These are phyloP conservation scores for Caenorhabditis sp. DNA, from an alignment of 2,888 invertebrate genomes.

Conservation along the genomic window DNA sequence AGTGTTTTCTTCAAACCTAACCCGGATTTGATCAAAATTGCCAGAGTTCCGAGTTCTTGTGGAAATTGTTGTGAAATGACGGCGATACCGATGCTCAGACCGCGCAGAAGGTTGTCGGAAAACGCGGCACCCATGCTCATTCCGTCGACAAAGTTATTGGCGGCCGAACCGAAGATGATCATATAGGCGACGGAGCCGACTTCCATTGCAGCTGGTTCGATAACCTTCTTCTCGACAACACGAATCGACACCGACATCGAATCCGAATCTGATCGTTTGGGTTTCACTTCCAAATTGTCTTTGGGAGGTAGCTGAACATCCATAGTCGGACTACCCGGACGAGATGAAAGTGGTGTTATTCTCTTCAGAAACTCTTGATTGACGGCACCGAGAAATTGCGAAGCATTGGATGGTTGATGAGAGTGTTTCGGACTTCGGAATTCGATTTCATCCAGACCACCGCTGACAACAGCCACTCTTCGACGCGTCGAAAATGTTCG, in stretches of 20 bases:
- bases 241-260: constrained; percentile 52
- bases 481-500: constrained; percentile 65
- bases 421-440: constrained; percentile 38
- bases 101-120: constrained; percentile 62
- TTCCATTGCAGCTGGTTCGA: constrained; percentile 59
- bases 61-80: constrained; percentile 69
- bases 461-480: constrained; percentile 54
- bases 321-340: constrained; percentile 23
- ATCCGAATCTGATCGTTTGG: constrained; percentile 7
- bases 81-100: constrained; percentile 64
- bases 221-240: constrained; percentile 61
- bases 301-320: not conserved
- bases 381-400: constrained; percentile 34
- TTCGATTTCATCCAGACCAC: constrained; percentile 60
- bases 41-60: constrained; percentile 64
- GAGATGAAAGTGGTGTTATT: constrained; percentile 31
- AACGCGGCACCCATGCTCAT: constrained; percentile 69
- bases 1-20: constrained; percentile 61
- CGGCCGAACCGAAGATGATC: constrained; percentile 66
- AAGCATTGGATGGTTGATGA: constrained; percentile 18
- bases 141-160: constrained; percentile 69
- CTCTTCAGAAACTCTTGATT: constrained; percentile 32
- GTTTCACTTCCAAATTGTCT: constrained; percentile 29
- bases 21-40: constrained; percentile 66
- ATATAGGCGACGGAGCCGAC: constrained; percentile 67